A percentile compares a stretch with the other conserved stretches of the same genome.
Conservation (phyloP, 2,797 vertebrate species). For the Trematomus bernacchii region DNA sequence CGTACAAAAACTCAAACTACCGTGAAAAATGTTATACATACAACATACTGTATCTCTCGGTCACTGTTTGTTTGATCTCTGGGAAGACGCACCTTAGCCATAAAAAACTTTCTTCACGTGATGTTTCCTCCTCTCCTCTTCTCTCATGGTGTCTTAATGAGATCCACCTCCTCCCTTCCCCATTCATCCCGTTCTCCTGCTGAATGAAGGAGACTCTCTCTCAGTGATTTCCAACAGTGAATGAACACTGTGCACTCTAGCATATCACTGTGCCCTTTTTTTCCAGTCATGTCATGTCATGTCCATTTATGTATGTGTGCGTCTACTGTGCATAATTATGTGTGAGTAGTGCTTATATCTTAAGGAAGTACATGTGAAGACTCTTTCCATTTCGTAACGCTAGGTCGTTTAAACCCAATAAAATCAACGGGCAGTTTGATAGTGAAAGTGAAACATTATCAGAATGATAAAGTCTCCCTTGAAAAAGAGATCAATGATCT, state of each 20-base stretch:
- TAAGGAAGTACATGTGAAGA: slow-evolving; percentile 7
- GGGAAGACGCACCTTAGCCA: not conserved
- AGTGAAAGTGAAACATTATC: slow-evolving; percentile 4
- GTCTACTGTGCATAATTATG: slow-evolving; percentile 1
- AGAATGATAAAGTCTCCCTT: too few relatives aligned
- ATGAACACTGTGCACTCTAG: slow-evolving; percentile 13
- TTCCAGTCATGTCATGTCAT: slow-evolving; percentile 28
- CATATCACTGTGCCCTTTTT: slow-evolving; percentile 53
- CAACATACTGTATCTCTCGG: slow-evolving; percentile 14
- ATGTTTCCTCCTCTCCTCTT: slow-evolving; percentile 8
- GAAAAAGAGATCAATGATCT: too few relatives aligned
- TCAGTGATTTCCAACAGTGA: slow-evolving; percentile 25
- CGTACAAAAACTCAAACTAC: not conserved
- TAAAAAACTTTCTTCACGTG: not conserved
- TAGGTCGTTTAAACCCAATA: slow-evolving; percentile 11
- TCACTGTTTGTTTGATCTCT: slow-evolving; percentile 10
- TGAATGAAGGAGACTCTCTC: slow-evolving; percentile 3
- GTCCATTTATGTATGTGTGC: slow-evolving; percentile 17
- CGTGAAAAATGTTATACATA: slow-evolving; percentile 19
- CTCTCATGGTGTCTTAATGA: slow-evolving; percentile 5
- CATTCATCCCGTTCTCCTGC: not conserved
- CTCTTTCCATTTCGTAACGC: not conserved
- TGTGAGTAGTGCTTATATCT: slow-evolving; percentile 17
- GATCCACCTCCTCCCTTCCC: not conserved
- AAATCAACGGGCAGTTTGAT: not conserved